A percentile compares a stretch with the other conserved stretches of the same genome.
Evolutionary conservation across 2,888 invertebrate genomes (phyloP).

Genomic region (Cactoblastis cactorum): DNA sequence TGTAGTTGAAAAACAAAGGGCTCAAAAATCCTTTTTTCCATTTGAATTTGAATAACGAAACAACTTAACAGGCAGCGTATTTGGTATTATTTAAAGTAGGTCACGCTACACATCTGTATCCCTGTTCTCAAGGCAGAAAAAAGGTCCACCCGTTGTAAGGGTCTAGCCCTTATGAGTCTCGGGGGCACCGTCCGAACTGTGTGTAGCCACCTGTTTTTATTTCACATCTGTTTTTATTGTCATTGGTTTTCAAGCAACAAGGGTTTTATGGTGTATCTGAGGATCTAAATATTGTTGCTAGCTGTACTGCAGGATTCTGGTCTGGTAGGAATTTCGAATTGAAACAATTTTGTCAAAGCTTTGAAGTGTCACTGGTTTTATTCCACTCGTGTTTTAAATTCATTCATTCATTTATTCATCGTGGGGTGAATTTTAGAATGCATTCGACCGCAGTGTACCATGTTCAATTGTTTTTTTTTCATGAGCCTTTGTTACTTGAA

Average conservation of each 20-base stretch:
- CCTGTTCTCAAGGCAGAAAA: constrained; percentile 26
- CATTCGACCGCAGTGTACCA: too few relatives aligned
- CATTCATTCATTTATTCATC: too few relatives aligned
- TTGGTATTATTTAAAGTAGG: constrained; percentile 11
- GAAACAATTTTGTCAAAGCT: too few relatives aligned
- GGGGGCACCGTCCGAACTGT: constrained; percentile 42
- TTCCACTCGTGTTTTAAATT: too few relatives aligned
- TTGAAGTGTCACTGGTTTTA: too few relatives aligned
- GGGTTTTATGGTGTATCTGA: constrained; percentile 19
- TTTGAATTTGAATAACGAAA: not conserved
- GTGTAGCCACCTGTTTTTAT: constrained; percentile 49
- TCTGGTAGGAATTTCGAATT: too few relatives aligned
- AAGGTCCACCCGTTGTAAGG: constrained; percentile 45
- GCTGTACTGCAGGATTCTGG: not conserved
- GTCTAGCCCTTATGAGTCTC: constrained; percentile 48
- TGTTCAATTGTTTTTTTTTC: too few relatives aligned
- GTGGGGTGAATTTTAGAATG: too few relatives aligned
- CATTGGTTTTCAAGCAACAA: constrained; percentile 30
- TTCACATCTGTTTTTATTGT: constrained; percentile 44
- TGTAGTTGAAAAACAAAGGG: too few relatives aligned
- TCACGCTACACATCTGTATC: constrained; percentile 7
- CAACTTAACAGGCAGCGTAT: not conserved
- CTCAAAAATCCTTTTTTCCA: too few relatives aligned
- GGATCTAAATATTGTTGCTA: not conserved
- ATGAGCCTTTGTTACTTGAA: too few relatives aligned